These are phyloP conservation scores for Pluvialis apricaria DNA, from an alignment of 2,113 vertebrate species.

Conservation along the genomic window DNA sequence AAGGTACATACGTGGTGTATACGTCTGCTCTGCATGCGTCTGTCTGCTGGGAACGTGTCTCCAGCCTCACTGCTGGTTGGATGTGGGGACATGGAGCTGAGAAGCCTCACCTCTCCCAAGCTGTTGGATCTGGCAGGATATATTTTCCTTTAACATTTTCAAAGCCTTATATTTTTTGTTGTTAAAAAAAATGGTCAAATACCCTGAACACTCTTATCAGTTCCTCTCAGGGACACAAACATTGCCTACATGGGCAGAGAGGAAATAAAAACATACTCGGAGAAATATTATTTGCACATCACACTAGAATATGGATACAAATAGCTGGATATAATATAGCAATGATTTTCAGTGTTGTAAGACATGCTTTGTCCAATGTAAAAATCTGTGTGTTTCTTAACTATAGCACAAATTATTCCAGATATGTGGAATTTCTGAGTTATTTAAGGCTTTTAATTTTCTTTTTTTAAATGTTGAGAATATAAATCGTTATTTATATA, in stretches of 20 bases:
- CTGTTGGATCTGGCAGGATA: not conserved
- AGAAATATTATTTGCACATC: not conserved
- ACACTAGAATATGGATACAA: not conserved
- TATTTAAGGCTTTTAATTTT: not conserved
- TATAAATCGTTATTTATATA: not conserved
- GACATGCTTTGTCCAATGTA: not conserved
- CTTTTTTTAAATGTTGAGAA: not conserved
- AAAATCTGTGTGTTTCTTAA: not conserved
- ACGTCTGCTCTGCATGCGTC: not conserved
- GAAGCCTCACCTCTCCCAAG: not conserved
- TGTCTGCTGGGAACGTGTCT: not conserved
- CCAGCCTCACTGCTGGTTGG: no score
- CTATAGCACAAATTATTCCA: not conserved
- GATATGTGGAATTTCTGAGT: not conserved
- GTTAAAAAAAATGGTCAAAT: not conserved
- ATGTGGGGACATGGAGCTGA: fast-evolving
- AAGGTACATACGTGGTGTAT: not conserved
- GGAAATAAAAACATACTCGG: not conserved
- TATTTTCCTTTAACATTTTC: not conserved
- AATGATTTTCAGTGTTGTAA: not conserved
- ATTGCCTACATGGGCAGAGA: not conserved
- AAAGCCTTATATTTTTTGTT: not conserved
- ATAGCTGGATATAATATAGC: not conserved
- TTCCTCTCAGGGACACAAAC: not conserved
- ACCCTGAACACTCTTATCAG: not conserved